These are phyloP conservation scores for Struthidea cinerea DNA, from an alignment of 2,113 vertebrate genomes.

Conservation along the genomic window DNA sequence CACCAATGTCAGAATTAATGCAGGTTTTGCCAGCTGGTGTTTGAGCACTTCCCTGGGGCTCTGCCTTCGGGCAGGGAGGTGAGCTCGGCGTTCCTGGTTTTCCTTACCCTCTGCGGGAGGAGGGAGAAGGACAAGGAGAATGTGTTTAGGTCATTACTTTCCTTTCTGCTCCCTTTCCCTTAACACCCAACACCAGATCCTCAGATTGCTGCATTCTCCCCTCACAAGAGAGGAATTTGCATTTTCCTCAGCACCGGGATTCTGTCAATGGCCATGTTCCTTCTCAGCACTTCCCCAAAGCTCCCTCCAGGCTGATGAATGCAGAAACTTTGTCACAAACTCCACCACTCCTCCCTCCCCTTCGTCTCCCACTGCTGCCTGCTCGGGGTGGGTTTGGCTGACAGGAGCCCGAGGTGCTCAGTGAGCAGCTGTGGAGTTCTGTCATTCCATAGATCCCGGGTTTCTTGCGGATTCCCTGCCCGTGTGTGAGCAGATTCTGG, in stretches of 20 bases:
- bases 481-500: not conserved
- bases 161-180: not conserved
- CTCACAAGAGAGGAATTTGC: not conserved
- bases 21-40: not conserved
- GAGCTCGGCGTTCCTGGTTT: not conserved
- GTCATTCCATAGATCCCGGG: not conserved
- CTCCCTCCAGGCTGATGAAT: constrained; percentile 16
- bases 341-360: not conserved
- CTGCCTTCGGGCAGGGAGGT: not conserved
- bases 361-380: not conserved
- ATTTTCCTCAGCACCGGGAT: not conserved
- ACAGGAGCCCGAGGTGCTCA: not conserved
- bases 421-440: not conserved
- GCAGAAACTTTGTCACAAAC: not conserved
- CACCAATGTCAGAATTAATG: not conserved
- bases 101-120: not conserved
- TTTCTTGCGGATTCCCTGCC: not conserved
- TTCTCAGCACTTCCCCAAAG: constrained; percentile 32
- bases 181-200: not conserved
- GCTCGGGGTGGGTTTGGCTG: not conserved
- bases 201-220: not conserved
- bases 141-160: not conserved
- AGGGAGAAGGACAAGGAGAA: not conserved
- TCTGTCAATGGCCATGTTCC: not conserved
- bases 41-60: accelerated